Conservation (phyloP, 2,888 invertebrate genomes). For the Ectemnius lituratus region DNA sequence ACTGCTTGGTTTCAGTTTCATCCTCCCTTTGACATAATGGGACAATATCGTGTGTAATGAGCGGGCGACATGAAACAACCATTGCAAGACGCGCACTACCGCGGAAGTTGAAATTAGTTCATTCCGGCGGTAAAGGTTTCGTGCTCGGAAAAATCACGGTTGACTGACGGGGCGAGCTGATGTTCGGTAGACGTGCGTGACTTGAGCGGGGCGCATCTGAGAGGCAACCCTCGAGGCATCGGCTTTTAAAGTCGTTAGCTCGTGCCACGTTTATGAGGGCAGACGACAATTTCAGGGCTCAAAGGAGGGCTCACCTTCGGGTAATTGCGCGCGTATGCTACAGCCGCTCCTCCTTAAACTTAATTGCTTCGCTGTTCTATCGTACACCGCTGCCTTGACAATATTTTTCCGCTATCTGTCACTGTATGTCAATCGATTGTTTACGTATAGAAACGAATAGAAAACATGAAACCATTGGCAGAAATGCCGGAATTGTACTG, state of each 20-base stretch:
- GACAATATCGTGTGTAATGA: too few species aligned
- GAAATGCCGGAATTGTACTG: too few species aligned
- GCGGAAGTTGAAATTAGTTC: too few species aligned
- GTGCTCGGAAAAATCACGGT: background rate
- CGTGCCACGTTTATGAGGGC: slow-evolving; percentile 36
- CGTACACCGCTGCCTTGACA: slow-evolving; percentile 17
- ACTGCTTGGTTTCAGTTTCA: too few species aligned
- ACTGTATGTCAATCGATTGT: too few species aligned
- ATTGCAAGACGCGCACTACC: too few species aligned
- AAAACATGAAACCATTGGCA: too few species aligned
- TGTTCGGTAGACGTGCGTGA: slow-evolving; percentile 29
- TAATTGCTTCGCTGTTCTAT: slow-evolving; percentile 22
- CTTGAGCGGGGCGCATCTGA: slow-evolving; percentile 7
- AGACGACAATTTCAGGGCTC: slow-evolving; percentile 45
- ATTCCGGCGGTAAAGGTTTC: background rate
- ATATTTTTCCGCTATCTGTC: slow-evolving; percentile 10
- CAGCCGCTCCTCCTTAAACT: slow-evolving; percentile 35
- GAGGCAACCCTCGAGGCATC: slow-evolving; percentile 35
- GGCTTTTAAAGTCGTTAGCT: slow-evolving; percentile 51
- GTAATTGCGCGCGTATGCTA: slow-evolving; percentile 32
- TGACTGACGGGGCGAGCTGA: slow-evolving; percentile 5
- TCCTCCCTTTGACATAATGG: too few species aligned
- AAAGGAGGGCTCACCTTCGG: slow-evolving; percentile 34
- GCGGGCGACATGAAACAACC: too few species aligned
- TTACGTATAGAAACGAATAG: too few species aligned